Evolutionary conservation across 1,140 invertebrate species (phyloP), one percentile per base, ranked within the genome.

Genomic region (Paraescarpia echinospica): DNA sequence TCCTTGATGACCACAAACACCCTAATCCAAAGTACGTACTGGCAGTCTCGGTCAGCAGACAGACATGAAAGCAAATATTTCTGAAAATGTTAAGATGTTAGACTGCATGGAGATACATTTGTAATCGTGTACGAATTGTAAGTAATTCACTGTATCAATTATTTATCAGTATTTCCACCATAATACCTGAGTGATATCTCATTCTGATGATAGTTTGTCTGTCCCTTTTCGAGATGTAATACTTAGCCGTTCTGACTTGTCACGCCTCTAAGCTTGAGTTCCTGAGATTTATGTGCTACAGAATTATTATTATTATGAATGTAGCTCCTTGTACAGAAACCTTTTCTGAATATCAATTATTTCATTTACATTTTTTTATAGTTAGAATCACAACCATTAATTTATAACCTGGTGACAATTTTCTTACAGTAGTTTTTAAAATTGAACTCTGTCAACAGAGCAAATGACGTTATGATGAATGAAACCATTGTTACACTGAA

Each of bases 1-100:
- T 99, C 96, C 97, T 99, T 1, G 99, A 99, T 96, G 98, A 99
- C 96, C 97, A 98, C 94, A 98, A 98, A 95, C 97, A 97, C 94
- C 97, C 97, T 93, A 97, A 97, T 94, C 96, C 98, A 51, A 98
- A 98, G 98, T 98, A 96, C 98, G 98, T 97, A 35, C 41, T 34
- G 14, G n/a, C 59, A 77, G 59, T 31, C 2, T 77, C 2, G 59
- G 22, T 22, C 59, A 77, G 2, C 4, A 12, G 22, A 77, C 59
- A 77, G 59, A 77, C 27, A 77, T 77, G 27, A 77, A 51, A 9
- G 12, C 27, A 77, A 27, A 77, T 18, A 31, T 18, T 77, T 77
- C 59, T 31, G 41, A 77, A 77, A 77, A 77, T 77, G 22, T 18
- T 12, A 77, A 12, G 4, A 31, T 77, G 59, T 77, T 77, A 77